These are phyloP conservation scores for Carcina quercana DNA, from an alignment of 2,888 invertebrate species.

Conservation along the genomic window DNA sequence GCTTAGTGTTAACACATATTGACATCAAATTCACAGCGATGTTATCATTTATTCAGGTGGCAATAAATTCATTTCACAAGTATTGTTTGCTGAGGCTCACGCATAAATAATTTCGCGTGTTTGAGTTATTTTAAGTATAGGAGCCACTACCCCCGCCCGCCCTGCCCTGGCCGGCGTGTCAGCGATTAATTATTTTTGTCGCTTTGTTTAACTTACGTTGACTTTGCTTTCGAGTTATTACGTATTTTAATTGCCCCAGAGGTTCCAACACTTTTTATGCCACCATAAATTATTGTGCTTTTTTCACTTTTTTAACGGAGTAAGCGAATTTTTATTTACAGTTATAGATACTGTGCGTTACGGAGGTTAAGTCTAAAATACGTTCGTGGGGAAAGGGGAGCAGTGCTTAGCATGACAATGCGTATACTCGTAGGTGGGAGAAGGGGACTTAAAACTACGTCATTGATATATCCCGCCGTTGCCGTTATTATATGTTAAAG, in stretches of 20 bases:
- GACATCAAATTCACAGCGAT: conserved; percentile 74
- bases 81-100: conserved; percentile 47
- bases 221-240: conserved; percentile 59
- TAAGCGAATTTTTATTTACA: too few relatives aligned
- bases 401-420: too few relatives aligned
- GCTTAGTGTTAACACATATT: conserved; percentile 76
- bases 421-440: too few relatives aligned
- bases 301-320: too few relatives aligned
- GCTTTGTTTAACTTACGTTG: conserved; percentile 61
- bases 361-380: too few relatives aligned
- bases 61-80: conserved; percentile 61
- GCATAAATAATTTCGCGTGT: conserved; percentile 36
- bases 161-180: conserved; percentile 38
- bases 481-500: too few relatives aligned
- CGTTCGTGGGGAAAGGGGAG: too few relatives aligned
- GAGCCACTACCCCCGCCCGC: too few relatives aligned
- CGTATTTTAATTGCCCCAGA: conserved; percentile 58
- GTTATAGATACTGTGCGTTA: too few relatives aligned
- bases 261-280: conserved; percentile 34
- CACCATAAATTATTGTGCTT: conserved; percentile 23
- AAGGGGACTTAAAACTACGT: too few relatives aligned
- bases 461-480: too few relatives aligned
- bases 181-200: conserved; percentile 56
- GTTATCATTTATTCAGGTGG: conserved; percentile 72
- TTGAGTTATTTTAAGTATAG: too few relatives aligned